Evolutionary conservation across 1,140 invertebrate species (phyloP).

Genomic region (Drosophila insularis): DNA sequence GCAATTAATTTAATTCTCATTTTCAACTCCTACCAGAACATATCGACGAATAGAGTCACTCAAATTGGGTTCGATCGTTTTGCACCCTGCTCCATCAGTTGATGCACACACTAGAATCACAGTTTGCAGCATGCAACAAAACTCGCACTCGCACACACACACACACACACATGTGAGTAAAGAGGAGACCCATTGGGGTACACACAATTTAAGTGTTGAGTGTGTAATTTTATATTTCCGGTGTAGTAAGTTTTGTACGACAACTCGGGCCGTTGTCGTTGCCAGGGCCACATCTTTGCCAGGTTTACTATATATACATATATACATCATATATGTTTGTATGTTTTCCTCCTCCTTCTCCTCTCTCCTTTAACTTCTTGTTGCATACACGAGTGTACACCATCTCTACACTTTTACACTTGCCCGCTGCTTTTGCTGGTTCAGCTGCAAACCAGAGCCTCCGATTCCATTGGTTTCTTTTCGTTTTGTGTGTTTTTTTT

Average conservation of each 20-base stretch:
- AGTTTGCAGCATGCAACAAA: constrained; percentile 67
- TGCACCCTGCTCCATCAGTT: constrained; percentile 56
- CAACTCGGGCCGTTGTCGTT: constrained; percentile 42
- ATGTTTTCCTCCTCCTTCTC: constrained; percentile 21
- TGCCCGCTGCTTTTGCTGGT: constrained; percentile 59
- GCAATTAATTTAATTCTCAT: constrained; percentile 69
- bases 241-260: constrained; percentile 79
- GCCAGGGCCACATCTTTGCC: constrained; percentile 48
- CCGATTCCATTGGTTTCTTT: constrained; percentile 37
- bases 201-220: constrained; percentile 77
- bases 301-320: constrained; percentile 16
- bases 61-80: constrained; percentile 66
- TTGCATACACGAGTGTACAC: constrained; percentile 32
- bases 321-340: constrained; percentile 18
- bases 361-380: constrained; percentile 18
- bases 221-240: constrained; percentile 81
- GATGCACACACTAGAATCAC: constrained; percentile 60
- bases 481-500: constrained; percentile 29
- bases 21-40: constrained; percentile 16
- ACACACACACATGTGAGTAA: constrained; percentile 11
- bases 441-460: constrained; percentile 63
- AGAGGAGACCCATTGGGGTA: not conserved
- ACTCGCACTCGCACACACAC: constrained; percentile 22
- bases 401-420: constrained; percentile 41
- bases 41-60: constrained; percentile 22